Conservation (phyloP, 2,888 invertebrate genomes). For the Cosmia pyralina region DNA sequence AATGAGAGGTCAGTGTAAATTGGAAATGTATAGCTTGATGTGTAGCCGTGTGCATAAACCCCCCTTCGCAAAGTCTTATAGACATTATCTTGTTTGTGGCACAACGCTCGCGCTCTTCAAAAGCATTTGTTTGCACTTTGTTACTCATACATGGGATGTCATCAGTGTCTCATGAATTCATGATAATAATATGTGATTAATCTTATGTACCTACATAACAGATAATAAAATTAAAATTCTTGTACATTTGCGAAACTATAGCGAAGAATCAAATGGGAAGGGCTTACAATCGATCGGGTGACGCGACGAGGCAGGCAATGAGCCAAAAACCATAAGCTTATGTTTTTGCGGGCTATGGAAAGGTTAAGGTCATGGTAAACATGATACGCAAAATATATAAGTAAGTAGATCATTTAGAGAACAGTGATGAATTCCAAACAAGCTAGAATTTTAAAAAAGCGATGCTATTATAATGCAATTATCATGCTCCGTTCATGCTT, state of each 20-base stretch:
- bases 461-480: conserved; percentile 1
- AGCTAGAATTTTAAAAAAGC: conserved; percentile 3
- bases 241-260: conserved; percentile 18
- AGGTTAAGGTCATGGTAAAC: conserved; percentile 45
- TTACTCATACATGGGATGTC: conserved; percentile 51
- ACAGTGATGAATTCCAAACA: conserved; percentile 1
- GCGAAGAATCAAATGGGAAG: neutral
- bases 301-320: conserved; percentile 39
- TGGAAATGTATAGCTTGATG: no score
- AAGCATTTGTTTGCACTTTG: conserved; percentile 48
- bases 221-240: conserved; percentile 12
- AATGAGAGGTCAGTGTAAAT: no score
- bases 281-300: conserved; percentile 52
- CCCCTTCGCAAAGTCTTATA: conserved; percentile 16
- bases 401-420: conserved; percentile 4
- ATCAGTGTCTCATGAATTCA: conserved; percentile 49
- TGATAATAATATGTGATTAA: conserved; percentile 29
- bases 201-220: no score
- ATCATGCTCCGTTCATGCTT: neutral
- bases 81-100: conserved; percentile 24
- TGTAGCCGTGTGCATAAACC: neutral
- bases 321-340: conserved; percentile 58
- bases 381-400: conserved; percentile 13
- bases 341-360: conserved; percentile 16
- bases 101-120: conserved; percentile 29